Percentiles rank a stretch among this genome's conserved stretches.
Evolutionary conservation across 2,888 invertebrate species (phyloP).

Genomic region (Anagyrus pseudococci): DNA sequence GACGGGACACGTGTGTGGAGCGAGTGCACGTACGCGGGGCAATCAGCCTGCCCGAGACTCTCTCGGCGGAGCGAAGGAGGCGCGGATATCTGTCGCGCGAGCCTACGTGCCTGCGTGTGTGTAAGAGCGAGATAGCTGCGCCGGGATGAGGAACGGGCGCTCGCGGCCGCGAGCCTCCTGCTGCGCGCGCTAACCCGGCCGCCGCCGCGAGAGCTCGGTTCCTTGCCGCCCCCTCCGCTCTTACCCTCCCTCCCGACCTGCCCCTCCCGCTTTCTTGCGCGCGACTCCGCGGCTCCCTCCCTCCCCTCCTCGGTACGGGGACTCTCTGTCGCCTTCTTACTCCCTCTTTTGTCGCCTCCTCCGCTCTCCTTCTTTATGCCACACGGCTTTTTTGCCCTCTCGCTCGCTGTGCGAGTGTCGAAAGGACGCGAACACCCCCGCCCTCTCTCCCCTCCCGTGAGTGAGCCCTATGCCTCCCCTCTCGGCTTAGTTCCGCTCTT

Average conservation of each 20-base stretch:
- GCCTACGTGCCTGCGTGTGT: constrained; percentile 13
- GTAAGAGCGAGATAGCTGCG: constrained; percentile 8
- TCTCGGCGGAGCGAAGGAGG: background rate
- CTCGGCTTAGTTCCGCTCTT: no score
- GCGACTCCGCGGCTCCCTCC: background rate
- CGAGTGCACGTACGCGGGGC: no score
- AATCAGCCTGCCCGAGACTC: no score
- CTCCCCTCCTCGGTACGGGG: background rate
- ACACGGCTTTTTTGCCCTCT: no score
- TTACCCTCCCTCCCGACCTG: background rate
- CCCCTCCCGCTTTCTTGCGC: background rate
- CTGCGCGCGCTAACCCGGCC: background rate
- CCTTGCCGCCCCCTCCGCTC: background rate
- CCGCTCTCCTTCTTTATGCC: background rate
- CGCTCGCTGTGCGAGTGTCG: no score
- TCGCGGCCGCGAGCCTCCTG: background rate
- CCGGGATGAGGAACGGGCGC: background rate
- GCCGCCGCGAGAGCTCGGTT: background rate
- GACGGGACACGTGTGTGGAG: no score
- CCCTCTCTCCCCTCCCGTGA: background rate
- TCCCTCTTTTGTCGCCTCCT: background rate
- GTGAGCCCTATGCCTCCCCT: no score
- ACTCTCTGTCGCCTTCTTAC: background rate
- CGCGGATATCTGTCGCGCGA: background rate
- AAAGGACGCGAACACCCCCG: constrained; percentile 28